Conservation (phyloP, 2,113 vertebrate species). For the Daphoenositta chrysoptera region DNA sequence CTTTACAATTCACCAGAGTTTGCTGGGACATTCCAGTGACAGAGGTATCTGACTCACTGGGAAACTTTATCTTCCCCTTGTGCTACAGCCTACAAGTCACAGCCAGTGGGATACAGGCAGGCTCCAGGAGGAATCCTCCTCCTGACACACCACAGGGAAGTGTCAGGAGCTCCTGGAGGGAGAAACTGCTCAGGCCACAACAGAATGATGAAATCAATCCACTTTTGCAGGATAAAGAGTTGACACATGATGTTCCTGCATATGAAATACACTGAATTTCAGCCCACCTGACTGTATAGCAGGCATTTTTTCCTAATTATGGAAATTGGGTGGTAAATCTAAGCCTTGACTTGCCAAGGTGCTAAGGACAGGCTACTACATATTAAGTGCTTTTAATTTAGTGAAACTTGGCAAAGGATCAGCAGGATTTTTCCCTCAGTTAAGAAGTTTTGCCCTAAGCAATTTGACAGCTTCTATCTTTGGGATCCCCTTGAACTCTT, state of each 20-base stretch:
- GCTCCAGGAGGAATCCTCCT: neutral
- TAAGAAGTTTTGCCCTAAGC: neutral
- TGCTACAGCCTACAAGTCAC: neutral
- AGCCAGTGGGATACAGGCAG: neutral
- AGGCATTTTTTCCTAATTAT: neutral
- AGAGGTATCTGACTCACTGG: neutral
- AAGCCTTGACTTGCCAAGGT: neutral
- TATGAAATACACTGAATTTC: neutral
- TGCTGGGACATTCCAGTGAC: neutral
- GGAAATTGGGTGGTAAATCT: neutral
- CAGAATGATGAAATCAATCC: neutral
- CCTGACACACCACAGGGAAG: neutral
- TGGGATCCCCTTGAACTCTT: conserved; percentile 17
- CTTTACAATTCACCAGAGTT: neutral
- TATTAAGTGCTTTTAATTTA: neutral
- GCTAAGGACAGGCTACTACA: neutral
- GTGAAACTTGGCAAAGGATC: neutral
- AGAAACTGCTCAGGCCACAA: neutral
- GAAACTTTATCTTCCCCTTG: neutral
- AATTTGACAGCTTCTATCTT: conserved; percentile 28
- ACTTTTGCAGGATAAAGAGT: neutral
- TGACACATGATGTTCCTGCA: neutral
- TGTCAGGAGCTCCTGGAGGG: neutral
- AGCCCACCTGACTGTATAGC: neutral
- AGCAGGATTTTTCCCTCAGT: neutral